Evolutionary conservation across 1,140 invertebrate genomes (phyloP).

Genomic region (Leptinotarsa lineolata): DNA sequence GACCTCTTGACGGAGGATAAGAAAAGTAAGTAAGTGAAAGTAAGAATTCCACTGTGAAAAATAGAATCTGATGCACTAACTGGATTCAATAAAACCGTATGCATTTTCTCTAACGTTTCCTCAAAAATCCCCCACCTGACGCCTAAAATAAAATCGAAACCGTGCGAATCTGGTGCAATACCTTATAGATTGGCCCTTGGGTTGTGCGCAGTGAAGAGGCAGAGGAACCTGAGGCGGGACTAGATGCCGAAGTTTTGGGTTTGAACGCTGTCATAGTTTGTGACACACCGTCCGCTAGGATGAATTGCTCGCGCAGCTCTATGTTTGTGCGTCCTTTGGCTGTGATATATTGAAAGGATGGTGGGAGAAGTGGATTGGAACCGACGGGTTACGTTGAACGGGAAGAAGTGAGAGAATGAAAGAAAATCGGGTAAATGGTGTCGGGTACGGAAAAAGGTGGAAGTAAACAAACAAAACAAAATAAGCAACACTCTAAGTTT

Average conservation of each 20-base stretch:
- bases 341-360: constrained; percentile 57
- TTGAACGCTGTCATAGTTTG: constrained; percentile 97
- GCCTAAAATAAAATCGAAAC: neutral
- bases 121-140: neutral
- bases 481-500: constrained; percentile 46
- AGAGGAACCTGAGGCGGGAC: constrained; percentile 68
- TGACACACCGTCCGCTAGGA: constrained; percentile 94
- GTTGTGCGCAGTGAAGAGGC: constrained; percentile 68
- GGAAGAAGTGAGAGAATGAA: neutral
- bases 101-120: neutral
- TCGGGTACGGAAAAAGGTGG: constrained; percentile 31
- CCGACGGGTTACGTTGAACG: constrained; percentile 28
- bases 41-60: too few species aligned
- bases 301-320: constrained; percentile 98
- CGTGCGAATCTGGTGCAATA: constrained; percentile 55
- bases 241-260: constrained; percentile 82
- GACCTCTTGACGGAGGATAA: too few species aligned
- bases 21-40: too few species aligned
- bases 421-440: constrained; percentile 17
- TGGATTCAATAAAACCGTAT: neutral
- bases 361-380: constrained; percentile 45
- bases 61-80: neutral
- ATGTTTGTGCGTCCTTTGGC: constrained; percentile 99
- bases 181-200: constrained; percentile 92
- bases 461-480: constrained; percentile 54